phyloP scores from a whole-genome alignment of 2,113 vertebrate species.

The Pteronura brasiliensis region DNA sequence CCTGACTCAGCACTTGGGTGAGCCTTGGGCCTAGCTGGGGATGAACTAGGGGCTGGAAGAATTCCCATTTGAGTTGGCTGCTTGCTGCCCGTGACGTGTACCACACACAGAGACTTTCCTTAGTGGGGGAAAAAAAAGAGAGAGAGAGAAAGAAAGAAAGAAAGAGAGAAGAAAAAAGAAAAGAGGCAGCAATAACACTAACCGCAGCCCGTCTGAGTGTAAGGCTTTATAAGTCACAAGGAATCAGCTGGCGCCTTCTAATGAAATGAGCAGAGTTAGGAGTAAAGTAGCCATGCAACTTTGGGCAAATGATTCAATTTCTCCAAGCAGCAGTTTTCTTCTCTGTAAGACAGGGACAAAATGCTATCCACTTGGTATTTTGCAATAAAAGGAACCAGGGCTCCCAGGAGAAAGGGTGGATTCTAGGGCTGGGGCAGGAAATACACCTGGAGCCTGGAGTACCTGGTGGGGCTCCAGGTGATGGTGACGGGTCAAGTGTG shows the following conservation, averaged over 20 bases:
- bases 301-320: neutral
- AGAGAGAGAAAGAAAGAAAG: neutral
- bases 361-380: neutral
- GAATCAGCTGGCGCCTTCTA: neutral
- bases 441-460: neutral
- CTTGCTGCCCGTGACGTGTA: neutral
- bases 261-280: neutral
- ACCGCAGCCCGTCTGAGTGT: rapidly evolving
- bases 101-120: neutral
- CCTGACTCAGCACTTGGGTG: neutral
- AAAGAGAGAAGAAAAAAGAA: no score
- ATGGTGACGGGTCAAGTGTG: neutral
- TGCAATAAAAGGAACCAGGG: neutral
- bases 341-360: neutral
- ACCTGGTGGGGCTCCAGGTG: neutral
- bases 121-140: neutral
- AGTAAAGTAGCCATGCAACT: neutral
- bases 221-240: neutral
- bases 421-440: neutral
- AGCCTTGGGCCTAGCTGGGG: neutral
- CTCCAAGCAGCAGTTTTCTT: neutral
- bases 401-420: neutral
- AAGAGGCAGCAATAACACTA: neutral
- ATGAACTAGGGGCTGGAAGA: neutral
- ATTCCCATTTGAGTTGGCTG: neutral